Percentiles rank a stretch among this genome's conserved stretches.
Conservation (phyloP, 2,797 vertebrate genomes). For the Onychomys arenicola region DNA sequence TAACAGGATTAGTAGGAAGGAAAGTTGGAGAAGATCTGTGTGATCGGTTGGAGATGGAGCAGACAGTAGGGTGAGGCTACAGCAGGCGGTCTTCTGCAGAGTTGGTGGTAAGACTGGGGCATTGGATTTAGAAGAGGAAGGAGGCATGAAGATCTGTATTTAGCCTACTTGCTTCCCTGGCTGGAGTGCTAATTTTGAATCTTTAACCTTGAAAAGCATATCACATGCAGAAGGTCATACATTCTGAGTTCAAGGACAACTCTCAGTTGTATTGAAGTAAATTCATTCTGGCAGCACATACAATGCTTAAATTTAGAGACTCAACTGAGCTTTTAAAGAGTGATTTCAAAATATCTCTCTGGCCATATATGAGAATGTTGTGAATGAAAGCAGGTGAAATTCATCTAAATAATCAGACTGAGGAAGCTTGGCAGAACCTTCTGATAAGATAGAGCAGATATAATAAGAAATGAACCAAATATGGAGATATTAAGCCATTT, state of each 20-base stretch:
- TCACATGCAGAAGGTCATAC: conserved; percentile 59
- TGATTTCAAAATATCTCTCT: conserved; percentile 55
- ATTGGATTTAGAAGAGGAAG: neutral
- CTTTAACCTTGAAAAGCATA: conserved; percentile 76
- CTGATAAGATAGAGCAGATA: neutral
- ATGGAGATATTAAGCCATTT: conserved; percentile 11
- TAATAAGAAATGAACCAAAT: conserved; percentile 39
- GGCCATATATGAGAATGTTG: conserved; percentile 17
- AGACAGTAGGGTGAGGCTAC: neutral
- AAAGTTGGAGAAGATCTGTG: neutral
- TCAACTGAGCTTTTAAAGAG: conserved; percentile 46
- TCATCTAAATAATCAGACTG: conserved; percentile 21
- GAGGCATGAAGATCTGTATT: neutral
- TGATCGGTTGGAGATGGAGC: neutral
- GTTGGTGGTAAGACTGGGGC: neutral
- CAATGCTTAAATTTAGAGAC: conserved; percentile 60
- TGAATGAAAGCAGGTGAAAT: conserved; percentile 45
- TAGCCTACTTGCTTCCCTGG: neutral
- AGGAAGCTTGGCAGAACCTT: neutral
- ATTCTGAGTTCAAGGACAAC: conserved; percentile 66
- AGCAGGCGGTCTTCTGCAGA: neutral
- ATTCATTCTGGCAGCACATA: conserved; percentile 72
- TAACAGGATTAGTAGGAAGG: neutral
- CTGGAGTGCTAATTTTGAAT: conserved; percentile 74
- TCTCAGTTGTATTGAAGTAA: conserved; percentile 43